A percentile compares a stretch with the other conserved stretches of the same genome.
phyloP scores from a whole-genome alignment of 2,888 invertebrate genomes.

The Xylota sylvarum region DNA sequence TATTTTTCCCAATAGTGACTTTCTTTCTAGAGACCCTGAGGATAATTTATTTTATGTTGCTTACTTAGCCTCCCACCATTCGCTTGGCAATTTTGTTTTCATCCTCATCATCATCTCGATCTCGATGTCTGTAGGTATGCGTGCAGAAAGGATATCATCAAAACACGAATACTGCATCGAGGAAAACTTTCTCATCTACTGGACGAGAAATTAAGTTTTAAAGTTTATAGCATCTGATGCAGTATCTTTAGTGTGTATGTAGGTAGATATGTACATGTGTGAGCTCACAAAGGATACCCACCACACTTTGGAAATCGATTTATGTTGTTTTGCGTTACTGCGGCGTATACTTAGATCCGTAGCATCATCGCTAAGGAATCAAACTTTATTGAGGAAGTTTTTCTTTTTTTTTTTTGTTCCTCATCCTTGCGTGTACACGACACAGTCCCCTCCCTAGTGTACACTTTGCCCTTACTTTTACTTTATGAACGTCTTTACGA shows the following conservation, averaged over 20 bases:
- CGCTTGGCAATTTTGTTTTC: background rate
- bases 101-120: conserved; percentile 37
- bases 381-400: conserved; percentile 57
- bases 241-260: background rate
- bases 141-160: conserved; percentile 25
- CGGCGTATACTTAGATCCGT: conserved; percentile 7
- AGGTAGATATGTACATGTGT: background rate
- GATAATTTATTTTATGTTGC: conserved; percentile 55
- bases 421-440: conserved; percentile 14
- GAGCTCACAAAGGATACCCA: conserved; percentile 7
- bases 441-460: background rate
- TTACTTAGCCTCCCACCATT: conserved; percentile 23
- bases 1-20: conserved; percentile 49
- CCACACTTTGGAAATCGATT: conserved; percentile 50
- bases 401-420: conserved; percentile 6
- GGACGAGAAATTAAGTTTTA: conserved; percentile 59
- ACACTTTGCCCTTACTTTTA: conserved; percentile 51
- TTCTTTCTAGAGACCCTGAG: conserved; percentile 32
- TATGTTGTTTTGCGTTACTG: conserved; percentile 30
- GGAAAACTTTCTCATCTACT: conserved; percentile 39
- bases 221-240: conserved; percentile 39
- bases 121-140: conserved; percentile 27
- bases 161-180: conserved; percentile 13
- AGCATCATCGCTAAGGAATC: conserved; percentile 26
- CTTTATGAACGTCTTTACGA: conserved; percentile 72